These are phyloP conservation scores for Anseranas semipalmata DNA, from an alignment of 2,113 vertebrate genomes.

Conservation along the genomic window DNA sequence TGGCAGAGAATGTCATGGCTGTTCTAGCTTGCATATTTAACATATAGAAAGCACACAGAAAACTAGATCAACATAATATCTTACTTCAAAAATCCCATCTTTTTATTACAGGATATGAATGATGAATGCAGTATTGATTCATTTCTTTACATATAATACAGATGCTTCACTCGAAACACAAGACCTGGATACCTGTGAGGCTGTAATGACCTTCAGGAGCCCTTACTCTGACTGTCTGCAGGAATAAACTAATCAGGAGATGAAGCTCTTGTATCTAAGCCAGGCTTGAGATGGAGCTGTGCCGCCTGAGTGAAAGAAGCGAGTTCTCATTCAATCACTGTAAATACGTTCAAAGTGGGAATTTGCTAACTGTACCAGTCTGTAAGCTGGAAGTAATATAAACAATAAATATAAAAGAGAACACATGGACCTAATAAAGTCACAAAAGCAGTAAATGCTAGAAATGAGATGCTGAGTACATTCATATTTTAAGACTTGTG, in stretches of 20 bases:
- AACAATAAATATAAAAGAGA: constrained; percentile 21
- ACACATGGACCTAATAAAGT: not conserved
- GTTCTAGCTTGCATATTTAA: not conserved
- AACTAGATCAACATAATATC: not conserved
- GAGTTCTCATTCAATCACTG: constrained; percentile 33
- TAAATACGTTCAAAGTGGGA: constrained; percentile 46
- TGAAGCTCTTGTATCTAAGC: constrained; percentile 72
- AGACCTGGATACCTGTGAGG: constrained; percentile 30
- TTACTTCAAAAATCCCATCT: constrained; percentile 46
- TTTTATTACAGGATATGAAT: constrained; percentile 42
- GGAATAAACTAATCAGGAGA: constrained; percentile 73
- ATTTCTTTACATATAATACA: constrained; percentile 13
- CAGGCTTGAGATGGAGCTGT: constrained; percentile 55
- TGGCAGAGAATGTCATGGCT: not conserved
- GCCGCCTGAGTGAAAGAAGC: constrained; percentile 15
- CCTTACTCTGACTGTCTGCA: constrained; percentile 62
- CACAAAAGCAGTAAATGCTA: not conserved
- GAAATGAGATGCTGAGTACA: not conserved
- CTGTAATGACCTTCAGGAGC: constrained; percentile 71
- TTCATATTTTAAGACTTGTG: constrained; percentile 10
- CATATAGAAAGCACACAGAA: not conserved
- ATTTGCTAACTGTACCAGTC: constrained; percentile 53
- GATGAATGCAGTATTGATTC: constrained; percentile 29
- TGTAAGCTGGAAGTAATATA: constrained; percentile 38
- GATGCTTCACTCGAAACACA: constrained; percentile 43